Conservation (phyloP, 2,888 invertebrate genomes). For the Stegana nigrithorax region DNA sequence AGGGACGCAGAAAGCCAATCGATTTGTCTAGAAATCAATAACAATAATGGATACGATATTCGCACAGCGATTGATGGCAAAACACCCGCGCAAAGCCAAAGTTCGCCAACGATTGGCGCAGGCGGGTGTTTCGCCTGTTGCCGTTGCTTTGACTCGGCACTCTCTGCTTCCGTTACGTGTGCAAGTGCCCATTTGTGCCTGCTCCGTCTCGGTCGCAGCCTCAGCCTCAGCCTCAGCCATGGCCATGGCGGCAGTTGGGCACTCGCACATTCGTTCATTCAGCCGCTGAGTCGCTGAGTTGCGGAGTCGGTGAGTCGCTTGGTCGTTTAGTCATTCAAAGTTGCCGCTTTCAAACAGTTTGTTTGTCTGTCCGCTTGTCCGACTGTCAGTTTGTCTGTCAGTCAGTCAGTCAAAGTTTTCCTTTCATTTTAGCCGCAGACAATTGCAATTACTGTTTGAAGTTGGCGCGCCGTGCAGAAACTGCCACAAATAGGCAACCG, state of each 20-base stretch:
- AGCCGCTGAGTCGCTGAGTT: background rate
- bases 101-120: slow-evolving; percentile 39
- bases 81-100: slow-evolving; percentile 53
- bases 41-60: slow-evolving; percentile 44
- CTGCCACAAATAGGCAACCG: background rate
- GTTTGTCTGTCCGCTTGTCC: background rate
- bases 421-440: slow-evolving; percentile 62
- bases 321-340: background rate
- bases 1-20: slow-evolving; percentile 34
- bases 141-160: background rate
- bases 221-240: background rate
- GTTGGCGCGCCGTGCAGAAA: slow-evolving; percentile 6
- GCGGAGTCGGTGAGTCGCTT: background rate
- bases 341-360: background rate
- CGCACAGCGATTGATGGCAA: background rate
- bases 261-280: background rate
- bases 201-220: background rate
- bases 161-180: slow-evolving; percentile 5
- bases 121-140: no score
- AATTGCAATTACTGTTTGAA: slow-evolving; percentile 34
- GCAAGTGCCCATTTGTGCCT: background rate
- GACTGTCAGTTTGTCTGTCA: slow-evolving; percentile 32
- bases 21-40: slow-evolving; percentile 59
- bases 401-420: slow-evolving; percentile 45
- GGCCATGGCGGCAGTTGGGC: background rate